phyloP scores from a whole-genome alignment of 2,113 vertebrate species.

The Stegastes partitus region DNA sequence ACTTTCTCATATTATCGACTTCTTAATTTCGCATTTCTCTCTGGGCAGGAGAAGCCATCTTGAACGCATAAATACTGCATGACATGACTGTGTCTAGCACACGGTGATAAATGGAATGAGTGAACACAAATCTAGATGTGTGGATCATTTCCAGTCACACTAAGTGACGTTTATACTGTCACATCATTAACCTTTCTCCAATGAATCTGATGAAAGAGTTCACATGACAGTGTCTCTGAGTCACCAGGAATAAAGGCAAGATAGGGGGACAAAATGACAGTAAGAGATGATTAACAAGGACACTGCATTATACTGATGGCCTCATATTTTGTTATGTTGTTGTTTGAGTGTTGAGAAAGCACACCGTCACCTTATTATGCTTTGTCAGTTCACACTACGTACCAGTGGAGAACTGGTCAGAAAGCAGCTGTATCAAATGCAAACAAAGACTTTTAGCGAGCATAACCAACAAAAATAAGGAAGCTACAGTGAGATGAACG shows the following conservation, averaged over 20 bases:
- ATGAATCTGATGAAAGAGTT: constrained; percentile 6
- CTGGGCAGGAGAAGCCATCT: background rate
- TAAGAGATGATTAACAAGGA: too few relatives aligned
- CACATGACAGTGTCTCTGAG: constrained; percentile 13
- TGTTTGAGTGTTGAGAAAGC: too few relatives aligned
- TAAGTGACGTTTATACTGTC: background rate
- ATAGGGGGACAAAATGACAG: background rate
- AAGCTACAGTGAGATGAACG: too few relatives aligned
- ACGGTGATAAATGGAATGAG: background rate
- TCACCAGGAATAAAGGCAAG: background rate
- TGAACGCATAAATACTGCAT: background rate
- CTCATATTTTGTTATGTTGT: background rate
- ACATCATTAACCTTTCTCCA: constrained; percentile 14
- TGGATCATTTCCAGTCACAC: background rate
- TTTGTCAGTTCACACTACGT: too few relatives aligned
- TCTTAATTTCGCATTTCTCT: background rate
- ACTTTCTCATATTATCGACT: background rate
- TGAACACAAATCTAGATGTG: background rate
- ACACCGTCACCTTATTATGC: too few relatives aligned
- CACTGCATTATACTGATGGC: background rate
- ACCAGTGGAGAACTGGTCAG: too few relatives aligned
- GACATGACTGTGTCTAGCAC: background rate
- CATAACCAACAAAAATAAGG: too few relatives aligned
- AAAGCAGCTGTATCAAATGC: too few relatives aligned
- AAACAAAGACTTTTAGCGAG: too few relatives aligned